Evolutionary conservation across 2,113 vertebrate genomes (phyloP).

Genomic region (Hippocampus abdominalis): DNA sequence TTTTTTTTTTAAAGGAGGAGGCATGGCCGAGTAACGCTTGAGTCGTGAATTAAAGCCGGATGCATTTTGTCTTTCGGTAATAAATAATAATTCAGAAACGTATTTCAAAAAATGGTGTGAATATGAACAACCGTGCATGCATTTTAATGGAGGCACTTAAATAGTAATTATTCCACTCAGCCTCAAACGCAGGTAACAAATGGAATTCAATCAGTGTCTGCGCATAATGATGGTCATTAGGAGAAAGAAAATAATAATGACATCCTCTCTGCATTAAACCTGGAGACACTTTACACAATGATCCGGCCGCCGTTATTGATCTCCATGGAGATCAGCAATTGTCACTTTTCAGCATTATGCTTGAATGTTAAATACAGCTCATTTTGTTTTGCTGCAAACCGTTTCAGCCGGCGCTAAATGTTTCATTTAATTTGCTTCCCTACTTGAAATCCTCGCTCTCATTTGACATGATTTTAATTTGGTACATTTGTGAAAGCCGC

Average conservation of each 20-base stretch:
- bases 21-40: slow-evolving; percentile 56
- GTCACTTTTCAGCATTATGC: slow-evolving; percentile 98
- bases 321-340: slow-evolving; percentile 99
- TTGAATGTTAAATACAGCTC: slow-evolving; percentile 95
- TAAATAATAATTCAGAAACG: slow-evolving; percentile 81
- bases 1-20: slow-evolving; percentile 40
- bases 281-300: slow-evolving; percentile 99
- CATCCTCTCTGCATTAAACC: slow-evolving; percentile 99
- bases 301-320: slow-evolving; percentile 99
- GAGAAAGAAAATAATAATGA: slow-evolving; percentile 99
- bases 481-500: slow-evolving; percentile 56
- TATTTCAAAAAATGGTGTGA: slow-evolving; percentile 95
- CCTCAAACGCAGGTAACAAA: slow-evolving; percentile 99
- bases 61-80: slow-evolving; percentile 92
- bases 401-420: slow-evolving; percentile 87
- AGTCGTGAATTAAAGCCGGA: slow-evolving; percentile 66
- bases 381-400: slow-evolving; percentile 93
- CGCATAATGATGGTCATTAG: slow-evolving; percentile 99
- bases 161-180: slow-evolving; percentile 99
- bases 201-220: slow-evolving; percentile 95
- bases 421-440: slow-evolving; percentile 82
- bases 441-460: slow-evolving; percentile 87
- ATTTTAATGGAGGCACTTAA: slow-evolving; percentile 99
- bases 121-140: slow-evolving; percentile 99
- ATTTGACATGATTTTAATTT: slow-evolving; percentile 84